phyloP scores from a whole-genome alignment of 2,888 invertebrate genomes.

The Scaptomyza parva region DNA sequence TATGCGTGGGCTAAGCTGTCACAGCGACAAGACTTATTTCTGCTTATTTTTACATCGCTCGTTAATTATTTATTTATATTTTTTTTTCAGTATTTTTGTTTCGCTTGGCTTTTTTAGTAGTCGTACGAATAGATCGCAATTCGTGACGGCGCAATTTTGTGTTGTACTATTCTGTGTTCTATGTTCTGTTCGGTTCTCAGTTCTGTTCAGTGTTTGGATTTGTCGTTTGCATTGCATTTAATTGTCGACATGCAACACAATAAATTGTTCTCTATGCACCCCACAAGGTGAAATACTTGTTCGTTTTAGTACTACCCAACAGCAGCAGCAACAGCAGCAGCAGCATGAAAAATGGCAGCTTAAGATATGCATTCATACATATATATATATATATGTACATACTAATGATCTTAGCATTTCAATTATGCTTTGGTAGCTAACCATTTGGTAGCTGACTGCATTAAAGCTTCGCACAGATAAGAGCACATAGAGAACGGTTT shows the following conservation, averaged over 20 bases:
- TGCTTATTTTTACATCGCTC: constrained; percentile 77
- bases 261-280: constrained; percentile 59
- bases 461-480: constrained; percentile 25
- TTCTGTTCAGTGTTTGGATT: constrained; percentile 43
- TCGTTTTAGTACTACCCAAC: constrained; percentile 4
- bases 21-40: constrained; percentile 77
- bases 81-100: constrained; percentile 7
- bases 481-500: constrained; percentile 2
- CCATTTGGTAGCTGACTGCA: constrained; percentile 7
- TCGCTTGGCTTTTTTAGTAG: constrained; percentile 7
- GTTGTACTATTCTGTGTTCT: neutral
- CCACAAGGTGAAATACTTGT: constrained; percentile 63
- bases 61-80: constrained; percentile 33
- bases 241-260: constrained; percentile 72
- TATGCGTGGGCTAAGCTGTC: constrained; percentile 77
- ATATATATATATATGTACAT: constrained; percentile 8
- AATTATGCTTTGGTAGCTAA: constrained; percentile 33
- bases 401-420: constrained; percentile 34
- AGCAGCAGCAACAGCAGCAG: constrained; percentile 3
- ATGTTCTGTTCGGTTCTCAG: neutral
- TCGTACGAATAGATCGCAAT: constrained; percentile 53
- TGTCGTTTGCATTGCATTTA: constrained; percentile 72
- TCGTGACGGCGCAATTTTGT: constrained; percentile 68
- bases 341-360: constrained; percentile 13
- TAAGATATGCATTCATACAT: neutral